A percentile compares a stretch with the other conserved stretches of the same genome.
phyloP scores from a whole-genome alignment of 2,797 vertebrate species.

The Neosalanx taihuensis region DNA sequence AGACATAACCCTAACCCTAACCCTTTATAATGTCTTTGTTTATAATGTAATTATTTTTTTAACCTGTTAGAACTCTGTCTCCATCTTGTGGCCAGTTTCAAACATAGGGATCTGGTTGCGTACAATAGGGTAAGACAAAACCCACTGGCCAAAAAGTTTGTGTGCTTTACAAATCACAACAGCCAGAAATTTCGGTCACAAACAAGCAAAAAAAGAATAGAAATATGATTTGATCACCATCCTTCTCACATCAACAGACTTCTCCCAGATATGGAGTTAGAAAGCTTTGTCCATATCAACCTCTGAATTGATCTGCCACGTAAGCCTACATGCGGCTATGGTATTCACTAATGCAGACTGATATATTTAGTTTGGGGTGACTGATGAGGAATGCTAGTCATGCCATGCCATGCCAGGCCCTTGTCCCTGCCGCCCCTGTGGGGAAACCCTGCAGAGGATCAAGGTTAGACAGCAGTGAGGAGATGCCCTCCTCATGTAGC shows the following conservation, averaged over 20 bases:
- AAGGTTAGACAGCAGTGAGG: slow-evolving; percentile 42
- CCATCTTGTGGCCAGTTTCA: too few relatives aligned
- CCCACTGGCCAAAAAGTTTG: too few relatives aligned
- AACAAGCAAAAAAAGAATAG: background rate
- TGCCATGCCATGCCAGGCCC: slow-evolving; percentile 3
- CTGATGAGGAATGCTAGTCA: slow-evolving; percentile 29
- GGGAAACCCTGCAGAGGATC: slow-evolving; percentile 36
- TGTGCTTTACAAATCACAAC: too few relatives aligned
- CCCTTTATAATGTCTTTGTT: too few relatives aligned
- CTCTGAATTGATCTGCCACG: background rate
- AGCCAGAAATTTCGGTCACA: background rate
- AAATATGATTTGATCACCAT: background rate
- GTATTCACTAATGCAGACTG: slow-evolving; percentile 12
- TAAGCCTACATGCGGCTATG: background rate
- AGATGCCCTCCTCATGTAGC: slow-evolving; percentile 36
- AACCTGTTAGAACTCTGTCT: too few relatives aligned
- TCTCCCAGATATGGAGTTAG: background rate
- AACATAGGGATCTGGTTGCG: too few relatives aligned
- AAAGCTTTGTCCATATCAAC: slow-evolving; percentile 10
- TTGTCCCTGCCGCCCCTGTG: background rate
- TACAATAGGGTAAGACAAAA: too few relatives aligned
- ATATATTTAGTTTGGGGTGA: slow-evolving; percentile 24
- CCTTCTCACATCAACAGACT: background rate
- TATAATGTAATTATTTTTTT: too few relatives aligned
- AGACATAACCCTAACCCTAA: too few relatives aligned